Percentiles rank a stretch among this genome's conserved stretches.
phyloP scores from a whole-genome alignment of 1,140 invertebrate genomes.

The Coenobita brevimanus region DNA sequence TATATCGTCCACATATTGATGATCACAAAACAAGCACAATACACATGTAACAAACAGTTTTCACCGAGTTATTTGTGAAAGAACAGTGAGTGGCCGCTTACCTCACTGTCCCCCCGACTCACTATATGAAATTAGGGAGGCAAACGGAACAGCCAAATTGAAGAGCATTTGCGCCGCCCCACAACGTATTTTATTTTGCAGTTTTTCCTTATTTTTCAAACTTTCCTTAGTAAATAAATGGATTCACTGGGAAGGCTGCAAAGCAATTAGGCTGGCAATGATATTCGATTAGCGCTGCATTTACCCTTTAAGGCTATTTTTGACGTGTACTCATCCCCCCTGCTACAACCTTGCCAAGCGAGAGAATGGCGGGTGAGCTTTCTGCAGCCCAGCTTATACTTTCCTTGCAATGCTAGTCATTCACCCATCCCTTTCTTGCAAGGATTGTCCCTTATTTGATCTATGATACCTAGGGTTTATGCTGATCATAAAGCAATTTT shows the following conservation, averaged over 20 bases:
- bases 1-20: not conserved
- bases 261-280: not conserved
- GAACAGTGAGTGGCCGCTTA: not conserved
- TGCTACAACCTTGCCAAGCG: slow-evolving; percentile 7
- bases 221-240: not conserved
- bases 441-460: not conserved
- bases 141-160: not conserved
- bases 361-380: slow-evolving; percentile 9
- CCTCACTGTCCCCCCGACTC: slow-evolving; percentile 1
- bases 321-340: not conserved
- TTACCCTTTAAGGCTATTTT: not conserved
- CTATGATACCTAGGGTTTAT: no score
- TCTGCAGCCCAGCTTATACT: not conserved
- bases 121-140: slow-evolving; percentile 18
- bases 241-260: not conserved
- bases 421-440: not conserved
- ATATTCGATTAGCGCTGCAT: not conserved
- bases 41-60: not conserved
- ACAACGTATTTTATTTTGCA: not conserved
- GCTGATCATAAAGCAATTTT: no score
- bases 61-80: not conserved
- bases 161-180: not conserved
- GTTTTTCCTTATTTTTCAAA: not conserved
- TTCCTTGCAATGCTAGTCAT: not conserved
- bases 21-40: not conserved